Base-by-base conservation (phyloP, 2,797 vertebrate genomes). In the Mormyrus hasselquistii region DNA sequence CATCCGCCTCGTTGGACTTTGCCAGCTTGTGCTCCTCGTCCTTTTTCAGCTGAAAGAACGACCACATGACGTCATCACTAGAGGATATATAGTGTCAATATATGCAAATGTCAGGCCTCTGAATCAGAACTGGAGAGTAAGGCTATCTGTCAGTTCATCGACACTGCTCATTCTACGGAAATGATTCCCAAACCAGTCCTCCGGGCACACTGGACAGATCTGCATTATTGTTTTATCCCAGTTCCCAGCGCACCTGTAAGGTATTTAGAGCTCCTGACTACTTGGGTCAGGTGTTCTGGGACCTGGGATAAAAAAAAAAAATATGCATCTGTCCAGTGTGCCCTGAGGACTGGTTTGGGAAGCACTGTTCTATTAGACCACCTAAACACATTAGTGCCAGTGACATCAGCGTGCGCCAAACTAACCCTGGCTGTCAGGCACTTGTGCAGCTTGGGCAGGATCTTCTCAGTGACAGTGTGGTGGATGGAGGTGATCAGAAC, bases 1-100 rank as follows among this genome's bases (percentile, higher is more conserved):
- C 97, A 88, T 98, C 98, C 91, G 97, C 97, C 0, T 96, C 93
- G n/a, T 96, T 99, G 0, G 97, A 98, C 92, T 97, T 99, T 89
- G 97, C 96, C 0, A 95, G 92, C 91, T 99, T 99, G 94, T 99
- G 98, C 57, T 99, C 98, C 41, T 98, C 97, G 0, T 99, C 99
- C 73, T 97, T 96, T 92, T 97, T 97, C 44, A 98, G 95, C 99
- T 99, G 57, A 0, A 90, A 4, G 2, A 76, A 65, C 87, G 38
- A 38, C 12, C 65, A 29, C 90, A 34, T 89, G 84, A 38, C 2
- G 38, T 8, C 44, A 76, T 12, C 47, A 50, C 47, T 89, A 12
- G 5, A 0, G 44, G 19, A 3, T 25, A 29, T 29, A 29, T 29
- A 29, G 34, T 19, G 57, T 19, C 0, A n/a, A 19, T 87, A 9